These are phyloP conservation scores for Hippoglossus stenolepis DNA, from an alignment of 2,113 vertebrate species.

Conservation along the genomic window DNA sequence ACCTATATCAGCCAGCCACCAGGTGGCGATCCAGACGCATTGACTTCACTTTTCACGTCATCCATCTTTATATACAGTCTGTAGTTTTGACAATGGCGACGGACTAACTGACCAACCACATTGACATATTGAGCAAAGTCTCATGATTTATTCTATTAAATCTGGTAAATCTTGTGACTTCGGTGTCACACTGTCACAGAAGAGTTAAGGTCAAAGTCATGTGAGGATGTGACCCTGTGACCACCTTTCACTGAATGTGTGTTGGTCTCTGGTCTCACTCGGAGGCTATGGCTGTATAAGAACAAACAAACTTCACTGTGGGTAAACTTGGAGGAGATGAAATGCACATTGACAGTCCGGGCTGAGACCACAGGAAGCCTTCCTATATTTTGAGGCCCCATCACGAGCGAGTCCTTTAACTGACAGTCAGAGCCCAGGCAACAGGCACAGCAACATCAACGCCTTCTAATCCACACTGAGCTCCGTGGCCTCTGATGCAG, in stretches of 20 bases:
- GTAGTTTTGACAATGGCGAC: too few relatives aligned
- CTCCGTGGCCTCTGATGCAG: slow-evolving; percentile 47
- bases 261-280: slow-evolving; percentile 21
- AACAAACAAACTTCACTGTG: slow-evolving; percentile 62
- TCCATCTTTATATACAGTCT: too few relatives aligned
- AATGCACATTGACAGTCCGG: slow-evolving; percentile 70
- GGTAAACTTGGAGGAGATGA: slow-evolving; percentile 61
- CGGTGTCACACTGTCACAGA: too few relatives aligned
- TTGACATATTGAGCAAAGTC: too few relatives aligned
- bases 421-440: slow-evolving; percentile 62
- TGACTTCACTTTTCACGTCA: too few relatives aligned
- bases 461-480: slow-evolving; percentile 47
- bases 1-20: too few relatives aligned
- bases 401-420: slow-evolving; percentile 57
- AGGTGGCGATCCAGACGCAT: too few relatives aligned
- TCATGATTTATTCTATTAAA: too few relatives aligned
- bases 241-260: neutral
- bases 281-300: slow-evolving; percentile 57
- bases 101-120: too few relatives aligned
- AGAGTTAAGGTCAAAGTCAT: too few relatives aligned
- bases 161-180: too few relatives aligned
- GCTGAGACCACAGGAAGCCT: slow-evolving; percentile 68
- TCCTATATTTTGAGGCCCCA: slow-evolving; percentile 61
- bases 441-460: slow-evolving; percentile 40
- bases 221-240: too few relatives aligned